phyloP scores from a whole-genome alignment of 53 echinoderm and acorn worm species.

The Actinopyga echinites region DNA sequence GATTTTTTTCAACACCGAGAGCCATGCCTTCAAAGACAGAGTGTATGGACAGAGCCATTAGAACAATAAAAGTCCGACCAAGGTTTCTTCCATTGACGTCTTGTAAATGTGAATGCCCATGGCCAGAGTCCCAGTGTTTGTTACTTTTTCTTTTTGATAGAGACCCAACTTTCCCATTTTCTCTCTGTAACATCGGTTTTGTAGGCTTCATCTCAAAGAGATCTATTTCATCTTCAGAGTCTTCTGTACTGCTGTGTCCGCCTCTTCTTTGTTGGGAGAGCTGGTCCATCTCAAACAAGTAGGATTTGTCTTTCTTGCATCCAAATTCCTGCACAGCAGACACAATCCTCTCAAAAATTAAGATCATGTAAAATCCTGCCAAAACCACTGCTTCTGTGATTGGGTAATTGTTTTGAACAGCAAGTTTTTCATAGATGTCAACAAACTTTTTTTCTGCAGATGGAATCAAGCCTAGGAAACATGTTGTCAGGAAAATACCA shows the following conservation, averaged over 20 bases:
- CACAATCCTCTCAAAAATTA: constrained; percentile 75
- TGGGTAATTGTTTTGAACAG: constrained; percentile 61
- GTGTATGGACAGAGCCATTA: constrained; percentile 87
- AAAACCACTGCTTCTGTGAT: constrained; percentile 81
- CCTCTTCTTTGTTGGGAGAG: neutral
- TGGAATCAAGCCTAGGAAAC: constrained; percentile 93
- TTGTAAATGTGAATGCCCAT: constrained; percentile 84
- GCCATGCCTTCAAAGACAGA: constrained; percentile 98
- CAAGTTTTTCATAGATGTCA: constrained; percentile 42
- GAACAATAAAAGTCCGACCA: constrained; percentile 75
- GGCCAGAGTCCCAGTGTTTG: constrained; percentile 36
- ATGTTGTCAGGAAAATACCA: constrained; percentile 91
- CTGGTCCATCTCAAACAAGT: constrained; percentile 45
- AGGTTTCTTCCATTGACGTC: constrained; percentile 51
- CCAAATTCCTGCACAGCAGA: constrained; percentile 54
- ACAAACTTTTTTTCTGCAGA: constrained; percentile 80
- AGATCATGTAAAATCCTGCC: constrained; percentile 88
- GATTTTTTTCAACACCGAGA: constrained; percentile 79
- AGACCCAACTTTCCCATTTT: constrained; percentile 34
- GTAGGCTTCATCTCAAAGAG: constrained; percentile 44
- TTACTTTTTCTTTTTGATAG: neutral
- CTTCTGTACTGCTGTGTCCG: neutral
- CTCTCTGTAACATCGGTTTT: constrained; percentile 22
- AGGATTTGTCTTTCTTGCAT: constrained; percentile 30
- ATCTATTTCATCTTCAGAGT: constrained; percentile 73